Percentiles rank a stretch among this genome's conserved stretches.
phyloP scores from a whole-genome alignment of 1,140 invertebrate genomes.

The Mamestra configurata region DNA sequence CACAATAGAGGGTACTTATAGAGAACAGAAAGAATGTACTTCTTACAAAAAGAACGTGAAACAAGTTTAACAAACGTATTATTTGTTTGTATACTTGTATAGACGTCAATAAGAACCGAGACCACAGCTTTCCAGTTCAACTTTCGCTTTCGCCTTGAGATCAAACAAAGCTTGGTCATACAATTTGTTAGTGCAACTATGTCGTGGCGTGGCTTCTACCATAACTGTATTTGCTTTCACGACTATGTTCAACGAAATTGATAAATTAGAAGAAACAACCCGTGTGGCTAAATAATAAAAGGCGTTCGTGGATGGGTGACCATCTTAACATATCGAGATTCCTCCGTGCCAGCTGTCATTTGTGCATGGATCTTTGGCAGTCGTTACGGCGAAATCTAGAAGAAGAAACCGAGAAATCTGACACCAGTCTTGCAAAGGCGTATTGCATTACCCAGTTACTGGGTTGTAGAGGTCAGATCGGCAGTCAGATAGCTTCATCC shows the following conservation, averaged over 20 bases:
- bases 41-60: constrained; percentile 39
- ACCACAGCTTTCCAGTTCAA: constrained; percentile 71
- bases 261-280: constrained; percentile 12
- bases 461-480: no score
- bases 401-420: no score
- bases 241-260: not conserved
- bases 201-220: constrained; percentile 19
- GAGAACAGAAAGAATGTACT: constrained; percentile 23
- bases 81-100: constrained; percentile 36
- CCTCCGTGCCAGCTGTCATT: no score
- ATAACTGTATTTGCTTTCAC: constrained; percentile 56
- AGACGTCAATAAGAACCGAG: constrained; percentile 23
- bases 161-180: constrained; percentile 54
- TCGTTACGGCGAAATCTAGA: no score
- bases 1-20: constrained; percentile 36
- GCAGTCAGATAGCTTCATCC: no score
- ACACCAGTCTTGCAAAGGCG: no score
- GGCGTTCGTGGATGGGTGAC: no score
- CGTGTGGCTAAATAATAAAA: no score
- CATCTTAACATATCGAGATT: no score
- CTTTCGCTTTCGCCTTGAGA: constrained; percentile 72
- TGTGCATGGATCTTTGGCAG: no score
- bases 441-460: no score
- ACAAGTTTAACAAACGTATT: constrained; percentile 40
- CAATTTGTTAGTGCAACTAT: constrained; percentile 36